phyloP scores from a whole-genome alignment of 1,140 invertebrate genomes.

The Phenacoccus solenopsis region DNA sequence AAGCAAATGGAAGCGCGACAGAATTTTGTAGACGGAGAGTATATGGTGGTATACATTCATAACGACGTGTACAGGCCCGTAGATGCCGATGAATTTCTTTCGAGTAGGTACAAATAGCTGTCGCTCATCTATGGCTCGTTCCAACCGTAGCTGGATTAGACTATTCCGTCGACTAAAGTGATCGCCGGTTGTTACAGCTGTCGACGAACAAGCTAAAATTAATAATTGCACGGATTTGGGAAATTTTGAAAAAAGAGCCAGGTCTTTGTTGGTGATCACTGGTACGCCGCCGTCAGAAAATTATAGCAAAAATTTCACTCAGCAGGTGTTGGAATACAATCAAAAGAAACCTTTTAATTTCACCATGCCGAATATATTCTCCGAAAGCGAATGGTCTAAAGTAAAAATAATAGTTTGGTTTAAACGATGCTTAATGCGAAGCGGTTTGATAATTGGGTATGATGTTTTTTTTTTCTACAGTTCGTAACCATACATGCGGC shows the following conservation, averaged over 20 bases:
- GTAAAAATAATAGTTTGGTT: not conserved
- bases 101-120: slow-evolving; percentile 52
- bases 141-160: too few species aligned
- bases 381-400: not conserved
- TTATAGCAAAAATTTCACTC: slow-evolving; percentile 56
- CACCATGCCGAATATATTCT: slow-evolving; percentile 39
- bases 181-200: not conserved
- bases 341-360: slow-evolving; percentile 62
- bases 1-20: slow-evolving; percentile 72
- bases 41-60: slow-evolving; percentile 89
- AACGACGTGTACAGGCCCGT: slow-evolving; percentile 67
- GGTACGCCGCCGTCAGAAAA: slow-evolving; percentile 62
- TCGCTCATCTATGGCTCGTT: too few species aligned
- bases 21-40: slow-evolving; percentile 79
- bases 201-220: not conserved
- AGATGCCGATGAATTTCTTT: slow-evolving; percentile 72
- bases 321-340: slow-evolving; percentile 63
- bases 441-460: not conserved
- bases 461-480: slow-evolving; percentile 35
- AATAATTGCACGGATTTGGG: slow-evolving; percentile 30
- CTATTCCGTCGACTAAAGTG: not conserved
- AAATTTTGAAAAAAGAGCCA: slow-evolving; percentile 53
- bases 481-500: slow-evolving; percentile 87
- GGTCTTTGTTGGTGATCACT: slow-evolving; percentile 70
- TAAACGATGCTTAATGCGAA: too few species aligned